Percentiles rank a stretch among this genome's conserved stretches.
These are phyloP conservation scores for Morone saxatilis DNA, from an alignment of 2,113 vertebrate genomes.

Conservation along the genomic window DNA sequence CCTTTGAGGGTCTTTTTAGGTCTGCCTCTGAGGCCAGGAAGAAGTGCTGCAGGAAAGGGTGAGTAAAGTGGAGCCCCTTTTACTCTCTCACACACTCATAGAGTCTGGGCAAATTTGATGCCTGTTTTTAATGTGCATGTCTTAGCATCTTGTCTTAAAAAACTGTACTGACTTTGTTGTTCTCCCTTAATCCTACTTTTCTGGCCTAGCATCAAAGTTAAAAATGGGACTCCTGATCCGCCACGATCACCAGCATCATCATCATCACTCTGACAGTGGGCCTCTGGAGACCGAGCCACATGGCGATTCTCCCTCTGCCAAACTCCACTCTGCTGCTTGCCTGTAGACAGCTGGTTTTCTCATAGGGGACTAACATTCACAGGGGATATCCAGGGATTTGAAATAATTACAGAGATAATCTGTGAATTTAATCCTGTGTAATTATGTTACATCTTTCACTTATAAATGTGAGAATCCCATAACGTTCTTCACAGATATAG, in stretches of 20 bases:
- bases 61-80: not conserved
- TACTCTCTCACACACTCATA: not conserved
- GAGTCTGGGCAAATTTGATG: not conserved
- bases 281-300: conserved; percentile 4
- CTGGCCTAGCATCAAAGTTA: not conserved
- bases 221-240: not conserved
- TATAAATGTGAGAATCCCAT: not conserved
- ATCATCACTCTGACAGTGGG: conserved; percentile 9
- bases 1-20: conserved; percentile 20
- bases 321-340: not conserved
- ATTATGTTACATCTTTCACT: not conserved
- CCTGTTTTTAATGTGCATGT: not conserved
- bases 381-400: not conserved
- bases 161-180: not conserved
- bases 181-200: not conserved
- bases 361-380: not conserved
- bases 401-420: conserved; percentile 8
- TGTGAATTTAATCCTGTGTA: not conserved
- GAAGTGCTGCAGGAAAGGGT: not conserved
- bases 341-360: conserved; percentile 23
- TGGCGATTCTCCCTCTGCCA: conserved; percentile 19
- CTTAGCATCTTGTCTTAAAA: not conserved
- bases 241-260: not conserved
- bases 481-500: not conserved
- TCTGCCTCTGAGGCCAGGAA: not conserved